phyloP scores from a whole-genome alignment of 2,888 invertebrate genomes.

The Dicyrtomina minuta region DNA sequence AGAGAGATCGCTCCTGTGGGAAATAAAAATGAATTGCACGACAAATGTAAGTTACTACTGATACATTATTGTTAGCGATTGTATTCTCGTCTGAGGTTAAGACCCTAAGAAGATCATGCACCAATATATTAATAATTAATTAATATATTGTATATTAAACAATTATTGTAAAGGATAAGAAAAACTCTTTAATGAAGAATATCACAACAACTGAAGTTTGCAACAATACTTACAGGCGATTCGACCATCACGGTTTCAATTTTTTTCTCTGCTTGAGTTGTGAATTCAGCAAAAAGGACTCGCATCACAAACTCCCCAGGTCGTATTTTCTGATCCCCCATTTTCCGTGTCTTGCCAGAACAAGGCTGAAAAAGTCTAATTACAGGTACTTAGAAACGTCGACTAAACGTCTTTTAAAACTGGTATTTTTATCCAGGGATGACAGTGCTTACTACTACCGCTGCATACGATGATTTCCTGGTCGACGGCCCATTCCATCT shows the following conservation, averaged over 20 bases:
- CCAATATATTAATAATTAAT: no score
- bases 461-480: no score
- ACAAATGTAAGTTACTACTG: no score
- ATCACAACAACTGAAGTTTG: background rate
- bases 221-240: constrained; percentile 65
- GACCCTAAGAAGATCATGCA: no score
- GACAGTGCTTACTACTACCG: no score
- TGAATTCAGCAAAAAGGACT: constrained; percentile 92
- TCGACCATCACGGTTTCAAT: constrained; percentile 94
- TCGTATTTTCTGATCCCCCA: constrained; percentile 57
- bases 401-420: background rate
- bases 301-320: constrained; percentile 97
- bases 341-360: no score
- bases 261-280: constrained; percentile 89
- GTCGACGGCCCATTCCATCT: no score
- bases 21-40: no score
- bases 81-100: background rate
- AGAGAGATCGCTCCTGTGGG: constrained; percentile 89
- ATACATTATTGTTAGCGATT: background rate
- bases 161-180: background rate
- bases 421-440: no score
- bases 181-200: constrained; percentile 10
- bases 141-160: no score
- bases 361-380: no score
- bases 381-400: background rate